Percentiles rank a stretch among this genome's conserved stretches.
phyloP scores from a whole-genome alignment of 2,113 vertebrate genomes.

The Ochotona princeps region DNA sequence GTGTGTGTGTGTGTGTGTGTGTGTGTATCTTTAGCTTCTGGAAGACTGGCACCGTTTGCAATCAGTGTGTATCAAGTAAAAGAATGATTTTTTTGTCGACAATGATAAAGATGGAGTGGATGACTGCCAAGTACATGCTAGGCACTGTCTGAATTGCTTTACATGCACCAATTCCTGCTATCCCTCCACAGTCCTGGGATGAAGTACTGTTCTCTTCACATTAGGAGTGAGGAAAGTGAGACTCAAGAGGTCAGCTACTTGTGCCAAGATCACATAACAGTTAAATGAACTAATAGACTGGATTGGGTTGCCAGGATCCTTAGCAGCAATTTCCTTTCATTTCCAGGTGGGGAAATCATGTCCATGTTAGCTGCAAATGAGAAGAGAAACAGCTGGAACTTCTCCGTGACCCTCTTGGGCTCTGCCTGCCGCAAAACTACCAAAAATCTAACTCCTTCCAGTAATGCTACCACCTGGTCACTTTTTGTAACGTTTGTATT shows the following conservation, averaged over 20 bases:
- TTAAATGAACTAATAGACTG: not conserved
- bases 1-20: too few relatives aligned
- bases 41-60: not conserved
- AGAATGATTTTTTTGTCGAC: not conserved
- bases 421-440: not conserved
- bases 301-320: not conserved
- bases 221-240: not conserved
- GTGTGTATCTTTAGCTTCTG: not conserved
- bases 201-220: not conserved
- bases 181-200: accelerated
- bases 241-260: not conserved
- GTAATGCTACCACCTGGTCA: not conserved
- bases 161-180: not conserved
- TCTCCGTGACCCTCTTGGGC: not conserved
- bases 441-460: not conserved
- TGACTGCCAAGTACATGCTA: not conserved
- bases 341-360: not conserved
- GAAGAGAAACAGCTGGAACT: not conserved
- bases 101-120: not conserved
- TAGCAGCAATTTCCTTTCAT: not conserved
- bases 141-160: not conserved
- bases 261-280: not conserved
- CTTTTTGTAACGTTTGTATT: too few relatives aligned
- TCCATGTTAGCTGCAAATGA: not conserved
- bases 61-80: not conserved